A percentile compares a stretch with the other conserved stretches of the same genome.
Conservation (phyloP, 2,113 vertebrate genomes). For the Sigmodon hispidus region DNA sequence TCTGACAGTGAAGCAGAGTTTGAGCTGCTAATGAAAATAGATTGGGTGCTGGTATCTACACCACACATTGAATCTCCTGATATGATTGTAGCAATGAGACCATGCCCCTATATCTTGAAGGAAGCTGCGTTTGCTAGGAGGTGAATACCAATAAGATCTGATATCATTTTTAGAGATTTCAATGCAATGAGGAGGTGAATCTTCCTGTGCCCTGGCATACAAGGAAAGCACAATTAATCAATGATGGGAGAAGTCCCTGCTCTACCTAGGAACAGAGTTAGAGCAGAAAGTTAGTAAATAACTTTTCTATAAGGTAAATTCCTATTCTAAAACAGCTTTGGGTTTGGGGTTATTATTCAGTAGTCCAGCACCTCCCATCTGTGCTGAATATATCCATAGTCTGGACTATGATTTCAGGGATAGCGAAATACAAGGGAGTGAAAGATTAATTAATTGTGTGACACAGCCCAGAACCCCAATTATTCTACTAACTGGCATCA, state of each 20-base stretch:
- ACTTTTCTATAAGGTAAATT: not conserved
- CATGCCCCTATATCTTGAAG: not conserved
- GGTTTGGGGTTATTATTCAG: not conserved
- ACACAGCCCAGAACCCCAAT: not conserved
- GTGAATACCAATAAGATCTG: not conserved
- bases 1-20: not conserved
- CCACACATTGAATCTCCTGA: not conserved
- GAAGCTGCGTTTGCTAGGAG: conserved; percentile 43
- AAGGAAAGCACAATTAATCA: not conserved
- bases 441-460: not conserved
- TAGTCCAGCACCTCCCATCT: not conserved
- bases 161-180: conserved; percentile 21
- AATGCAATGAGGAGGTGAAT: not conserved
- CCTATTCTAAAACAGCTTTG: not conserved
- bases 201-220: not conserved
- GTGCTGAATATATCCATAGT: not conserved
- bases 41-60: not conserved
- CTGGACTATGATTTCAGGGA: not conserved
- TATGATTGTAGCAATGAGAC: conserved; percentile 41
- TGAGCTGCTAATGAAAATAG: not conserved
- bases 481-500: not conserved
- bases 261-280: not conserved
- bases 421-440: not conserved
- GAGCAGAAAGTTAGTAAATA: not conserved
- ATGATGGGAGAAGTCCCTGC: not conserved